Percentiles rank a stretch among this genome's conserved stretches.
phyloP scores from a whole-genome alignment of 1,140 invertebrate species.

The Eriosoma lanigerum region DNA sequence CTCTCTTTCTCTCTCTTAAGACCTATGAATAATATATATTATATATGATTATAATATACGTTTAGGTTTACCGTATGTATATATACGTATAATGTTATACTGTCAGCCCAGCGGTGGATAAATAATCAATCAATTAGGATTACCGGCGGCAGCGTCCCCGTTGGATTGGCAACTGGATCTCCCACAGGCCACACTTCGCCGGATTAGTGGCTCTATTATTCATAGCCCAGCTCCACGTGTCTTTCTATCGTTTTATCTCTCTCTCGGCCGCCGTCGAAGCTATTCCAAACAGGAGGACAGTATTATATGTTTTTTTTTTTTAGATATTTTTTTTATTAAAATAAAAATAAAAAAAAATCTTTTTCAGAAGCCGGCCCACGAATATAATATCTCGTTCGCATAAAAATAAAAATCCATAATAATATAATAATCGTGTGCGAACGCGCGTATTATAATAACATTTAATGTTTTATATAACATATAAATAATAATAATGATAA shows the following conservation, averaged over 20 bases:
- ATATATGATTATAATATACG: neutral
- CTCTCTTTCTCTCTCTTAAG: too few species aligned
- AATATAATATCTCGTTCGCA: neutral
- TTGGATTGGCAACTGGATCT: conserved; percentile 49
- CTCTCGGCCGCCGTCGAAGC: neutral
- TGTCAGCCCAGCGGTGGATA: conserved; percentile 44
- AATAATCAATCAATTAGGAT: conserved; percentile 52
- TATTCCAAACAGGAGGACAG: neutral
- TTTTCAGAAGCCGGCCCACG: conserved; percentile 37
- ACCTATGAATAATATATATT: neutral
- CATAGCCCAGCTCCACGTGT: neutral
- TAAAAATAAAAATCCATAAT: conserved; percentile 10
- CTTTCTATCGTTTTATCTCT: neutral
- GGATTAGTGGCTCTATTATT: conserved; percentile 52
- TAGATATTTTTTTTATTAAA: neutral
- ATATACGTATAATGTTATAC: conserved; percentile 13
- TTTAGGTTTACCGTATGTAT: neutral
- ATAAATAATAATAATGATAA: conserved; percentile 17
- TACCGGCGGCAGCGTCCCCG: conserved; percentile 13
- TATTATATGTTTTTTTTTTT: neutral
- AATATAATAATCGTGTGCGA: neutral
- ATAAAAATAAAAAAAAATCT: too few species aligned
- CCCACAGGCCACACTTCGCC: conserved; percentile 51
- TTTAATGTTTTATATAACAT: too few species aligned
- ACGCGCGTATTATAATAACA: neutral